Evolutionary conservation across 2,797 vertebrate genomes (phyloP), one percentile per base, ranked within the genome.

Genomic region (Rousettus madagascariensis): DNA sequence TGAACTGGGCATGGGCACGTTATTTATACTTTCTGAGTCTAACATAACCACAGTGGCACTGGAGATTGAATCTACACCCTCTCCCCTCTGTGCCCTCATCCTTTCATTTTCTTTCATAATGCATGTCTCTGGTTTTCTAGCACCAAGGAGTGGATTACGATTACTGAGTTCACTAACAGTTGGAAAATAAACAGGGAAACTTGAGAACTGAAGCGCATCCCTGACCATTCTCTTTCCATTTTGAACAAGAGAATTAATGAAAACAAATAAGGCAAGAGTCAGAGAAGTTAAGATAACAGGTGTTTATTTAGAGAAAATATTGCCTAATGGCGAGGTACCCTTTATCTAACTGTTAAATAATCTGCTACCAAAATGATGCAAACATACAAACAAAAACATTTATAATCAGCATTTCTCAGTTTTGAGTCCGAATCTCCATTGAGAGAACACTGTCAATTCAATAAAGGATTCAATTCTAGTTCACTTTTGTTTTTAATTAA

Each of bases 1-100:
- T 95, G 84, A 77, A 61, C 90, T 38, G 77, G 95, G 96, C 61
- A 51, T 9, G 6, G 68, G 20, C 49, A 91, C 1, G 9, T 95
- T 90, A 78, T 33, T 33, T 51, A 89, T 19, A 53, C 61, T 78
- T 51, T 53, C 8, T 26, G 20, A 28, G 26, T 90, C 89, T 51
- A 26, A 36, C 8, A 43, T 33, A 4, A 0, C 22, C 16, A 28
- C 8, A 61, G 61, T 15, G n/a, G 20, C 41, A 41, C 2, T 75
- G 63, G 41, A 61, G 12, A 33, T 57, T 38, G 0, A 12, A 36
- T 51, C 68, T n/a, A 36, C 43, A 68, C 66, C 15, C 2, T 77
- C 63, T 63, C 78, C 28, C 53, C 65, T 30, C 68, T 68, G 13
- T 10, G 10, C 30, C 53, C 43, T 55, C 55, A 71, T 59, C 51